Evolutionary conservation across 2,113 vertebrate genomes (phyloP).

Genomic region (Dicentrarchus labrax): DNA sequence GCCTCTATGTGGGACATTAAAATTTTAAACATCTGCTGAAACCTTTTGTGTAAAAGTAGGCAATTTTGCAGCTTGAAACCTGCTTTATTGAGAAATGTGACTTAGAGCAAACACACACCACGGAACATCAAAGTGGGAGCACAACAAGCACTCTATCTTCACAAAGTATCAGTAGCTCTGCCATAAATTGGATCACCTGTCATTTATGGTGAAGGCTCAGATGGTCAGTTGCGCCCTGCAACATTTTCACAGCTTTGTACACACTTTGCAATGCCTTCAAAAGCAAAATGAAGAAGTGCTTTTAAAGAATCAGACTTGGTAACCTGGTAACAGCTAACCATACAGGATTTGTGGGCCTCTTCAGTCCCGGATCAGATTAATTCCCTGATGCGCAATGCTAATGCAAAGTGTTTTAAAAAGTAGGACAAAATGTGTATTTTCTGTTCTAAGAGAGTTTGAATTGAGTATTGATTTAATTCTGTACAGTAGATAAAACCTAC

Average conservation of each 20-base stretch:
- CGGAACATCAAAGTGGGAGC: conserved; percentile 7
- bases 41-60: conserved; percentile 21
- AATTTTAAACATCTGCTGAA: conserved; percentile 19
- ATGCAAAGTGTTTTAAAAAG: conserved; percentile 43
- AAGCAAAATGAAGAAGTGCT: conserved; percentile 13
- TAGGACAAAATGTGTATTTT: conserved; percentile 43
- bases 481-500: conserved; percentile 53
- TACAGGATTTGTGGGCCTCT: background rate
- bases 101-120: conserved; percentile 4
- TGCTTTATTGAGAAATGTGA: conserved; percentile 1
- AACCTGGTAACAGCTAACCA: conserved; percentile 15
- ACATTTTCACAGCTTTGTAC: conserved; percentile 16
- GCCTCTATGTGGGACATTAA: background rate
- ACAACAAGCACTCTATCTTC: background rate
- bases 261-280: background rate
- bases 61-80: background rate
- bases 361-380: conserved; percentile 29
- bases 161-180: background rate
- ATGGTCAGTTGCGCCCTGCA: conserved; percentile 7
- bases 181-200: conserved; percentile 34
- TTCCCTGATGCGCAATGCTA: conserved; percentile 25
- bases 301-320: conserved; percentile 28
- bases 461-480: conserved; percentile 62
- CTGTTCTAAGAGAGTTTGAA: conserved; percentile 46
- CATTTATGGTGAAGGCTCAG: conserved; percentile 20